Conservation (phyloP, 2,888 invertebrate genomes). For the Elegia similella region DNA sequence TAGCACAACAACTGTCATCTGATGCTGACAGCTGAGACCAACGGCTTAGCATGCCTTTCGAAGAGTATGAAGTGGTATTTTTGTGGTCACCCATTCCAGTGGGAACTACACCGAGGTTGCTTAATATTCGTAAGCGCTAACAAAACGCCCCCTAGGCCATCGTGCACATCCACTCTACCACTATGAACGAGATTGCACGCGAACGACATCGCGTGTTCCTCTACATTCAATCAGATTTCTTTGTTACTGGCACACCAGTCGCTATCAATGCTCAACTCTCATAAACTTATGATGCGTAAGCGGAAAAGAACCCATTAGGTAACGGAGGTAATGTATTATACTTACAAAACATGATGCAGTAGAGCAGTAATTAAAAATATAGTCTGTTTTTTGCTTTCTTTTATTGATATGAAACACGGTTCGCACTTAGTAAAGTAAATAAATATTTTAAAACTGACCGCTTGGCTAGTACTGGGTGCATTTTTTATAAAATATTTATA, state of each 20-base stretch:
- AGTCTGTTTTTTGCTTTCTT: not conserved
- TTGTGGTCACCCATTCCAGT: no score
- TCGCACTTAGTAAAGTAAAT: not conserved
- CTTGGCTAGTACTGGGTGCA: not conserved
- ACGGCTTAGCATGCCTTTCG: no score
- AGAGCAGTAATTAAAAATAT: constrained; percentile 5
- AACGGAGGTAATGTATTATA: constrained; percentile 31
- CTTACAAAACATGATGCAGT: constrained; percentile 17
- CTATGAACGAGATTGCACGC: constrained; percentile 37
- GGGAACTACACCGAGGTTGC: no score
- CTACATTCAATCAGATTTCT: constrained; percentile 51
- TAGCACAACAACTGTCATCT: no score
- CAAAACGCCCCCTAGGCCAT: no score
- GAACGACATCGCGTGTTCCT: constrained; percentile 49
- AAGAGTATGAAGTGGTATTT: no score
- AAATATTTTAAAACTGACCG: not conserved
- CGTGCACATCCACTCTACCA: not conserved
- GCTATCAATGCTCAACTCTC: constrained; percentile 30
- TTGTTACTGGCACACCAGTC: constrained; percentile 36
- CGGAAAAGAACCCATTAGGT: constrained; percentile 37
- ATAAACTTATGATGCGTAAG: constrained; percentile 31
- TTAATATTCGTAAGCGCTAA: not conserved
- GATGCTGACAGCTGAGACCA: no score
- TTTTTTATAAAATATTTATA: no score
- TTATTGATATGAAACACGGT: not conserved